phyloP scores from a whole-genome alignment of 2,797 vertebrate genomes.

The Lepilemur ruficaudatus region DNA sequence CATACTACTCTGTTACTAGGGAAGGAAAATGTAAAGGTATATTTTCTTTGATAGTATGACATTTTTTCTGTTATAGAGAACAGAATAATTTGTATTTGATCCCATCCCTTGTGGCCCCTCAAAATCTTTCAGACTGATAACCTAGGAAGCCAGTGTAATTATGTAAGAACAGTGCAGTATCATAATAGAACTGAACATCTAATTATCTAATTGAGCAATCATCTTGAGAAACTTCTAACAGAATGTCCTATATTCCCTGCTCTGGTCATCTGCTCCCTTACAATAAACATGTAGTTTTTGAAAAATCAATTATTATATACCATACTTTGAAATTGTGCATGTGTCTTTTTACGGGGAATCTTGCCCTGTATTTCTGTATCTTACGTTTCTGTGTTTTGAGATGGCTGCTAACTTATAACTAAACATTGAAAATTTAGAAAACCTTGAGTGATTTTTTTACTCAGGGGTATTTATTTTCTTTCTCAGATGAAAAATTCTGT shows the following conservation, averaged over 20 bases:
- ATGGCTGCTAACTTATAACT: not conserved
- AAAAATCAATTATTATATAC: not conserved
- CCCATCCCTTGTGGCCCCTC: not conserved
- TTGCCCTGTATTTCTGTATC: not conserved
- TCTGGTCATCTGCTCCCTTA: not conserved
- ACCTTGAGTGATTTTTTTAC: not conserved
- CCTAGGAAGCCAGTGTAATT: not conserved
- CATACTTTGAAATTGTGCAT: not conserved
- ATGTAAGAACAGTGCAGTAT: not conserved
- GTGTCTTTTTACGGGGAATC: not conserved
- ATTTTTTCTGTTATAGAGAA: not conserved
- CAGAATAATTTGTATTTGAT: not conserved
- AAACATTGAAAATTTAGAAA: slow-evolving; percentile 15
- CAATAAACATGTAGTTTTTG: not conserved
- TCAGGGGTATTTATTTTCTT: not conserved
- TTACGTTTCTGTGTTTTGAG: slow-evolving; percentile 23
- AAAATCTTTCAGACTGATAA: not conserved
- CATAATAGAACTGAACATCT: not conserved
- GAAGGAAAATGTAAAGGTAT: not conserved
- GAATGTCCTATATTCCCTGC: not conserved
- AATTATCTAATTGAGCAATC: not conserved
- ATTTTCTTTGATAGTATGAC: not conserved
- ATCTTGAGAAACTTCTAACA: not conserved
- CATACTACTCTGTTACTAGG: not conserved
- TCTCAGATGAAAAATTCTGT: not conserved